Conservation (phyloP, 37 sponge, comb jelly and placozoan species). For the Hormiphora californensis region DNA sequence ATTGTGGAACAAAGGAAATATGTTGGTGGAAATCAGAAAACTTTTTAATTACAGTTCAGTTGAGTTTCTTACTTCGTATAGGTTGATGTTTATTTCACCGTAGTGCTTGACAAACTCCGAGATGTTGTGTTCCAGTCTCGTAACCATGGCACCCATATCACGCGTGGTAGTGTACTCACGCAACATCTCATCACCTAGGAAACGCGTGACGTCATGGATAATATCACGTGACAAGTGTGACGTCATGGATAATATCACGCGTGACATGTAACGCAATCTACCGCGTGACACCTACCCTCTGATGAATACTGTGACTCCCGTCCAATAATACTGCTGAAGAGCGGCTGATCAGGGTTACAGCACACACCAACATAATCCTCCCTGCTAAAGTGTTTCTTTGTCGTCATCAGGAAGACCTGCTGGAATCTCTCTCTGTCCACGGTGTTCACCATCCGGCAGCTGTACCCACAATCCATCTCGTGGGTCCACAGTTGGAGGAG, state of each 20-base stretch:
- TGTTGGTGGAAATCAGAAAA: background rate
- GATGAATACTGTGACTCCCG: background rate
- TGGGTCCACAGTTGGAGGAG: constrained; percentile 68
- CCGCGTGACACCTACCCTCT: no score
- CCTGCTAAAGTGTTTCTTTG: constrained; percentile 72
- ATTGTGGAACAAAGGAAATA: background rate
- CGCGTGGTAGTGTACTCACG: constrained; percentile 33
- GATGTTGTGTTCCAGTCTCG: constrained; percentile 29
- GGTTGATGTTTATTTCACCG: background rate
- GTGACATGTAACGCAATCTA: no score
- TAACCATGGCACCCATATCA: background rate
- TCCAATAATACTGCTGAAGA: constrained; percentile 38
- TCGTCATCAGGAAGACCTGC: constrained; percentile 63
- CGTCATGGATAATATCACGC: no score
- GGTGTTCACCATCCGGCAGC: constrained; percentile 59
- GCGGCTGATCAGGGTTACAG: background rate
- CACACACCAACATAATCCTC: constrained; percentile 56
- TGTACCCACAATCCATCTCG: constrained; percentile 69
- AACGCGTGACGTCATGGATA: background rate
- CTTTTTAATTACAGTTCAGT: background rate
- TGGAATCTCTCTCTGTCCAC: constrained; percentile 77
- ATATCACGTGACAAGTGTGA: background rate
- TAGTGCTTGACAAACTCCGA: constrained; percentile 29
- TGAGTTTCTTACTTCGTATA: constrained; percentile 45
- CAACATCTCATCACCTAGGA: background rate